Evolutionary conservation across 2,797 vertebrate species (phyloP), one percentile per base, ranked within the genome.

Genomic region (Sebastes matsubarae): DNA sequence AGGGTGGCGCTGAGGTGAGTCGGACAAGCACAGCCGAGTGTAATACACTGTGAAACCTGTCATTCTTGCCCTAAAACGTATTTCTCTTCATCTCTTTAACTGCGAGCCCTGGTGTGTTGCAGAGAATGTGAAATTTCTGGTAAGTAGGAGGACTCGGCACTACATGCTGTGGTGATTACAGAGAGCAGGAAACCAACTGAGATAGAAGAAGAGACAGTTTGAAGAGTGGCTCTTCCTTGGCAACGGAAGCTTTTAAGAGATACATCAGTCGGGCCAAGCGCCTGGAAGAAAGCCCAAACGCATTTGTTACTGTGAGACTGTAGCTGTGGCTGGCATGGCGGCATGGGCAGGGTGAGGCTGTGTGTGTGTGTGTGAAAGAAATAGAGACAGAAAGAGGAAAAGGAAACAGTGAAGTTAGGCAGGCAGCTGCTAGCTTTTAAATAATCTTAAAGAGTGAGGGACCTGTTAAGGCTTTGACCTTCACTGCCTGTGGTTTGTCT

Each of bases 231-330:
- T 90, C 80, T 86, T 89, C 66, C 85, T 88, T 88, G 81, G 87
- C 82, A 92, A 90, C 85, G 65, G 76, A 93, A 89, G 87, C 89
- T 89, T 89, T 94, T 93, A 88, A 89, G 89, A 91, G 89, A 82
- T 82, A 58, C 88, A 88, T 89, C 64, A 76, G 72, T 84, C 59
- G 64, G 58, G 72, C 82, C 72, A 68, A 86, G 86, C 27, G 70
- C 76, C 81, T 91, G 89, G 87, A 92, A 80, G 80, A 80, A 79
- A 80, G 85, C 81, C 87, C 86, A 88, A 86, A 75, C 14, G 1
- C 78, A 82, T 90, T 87, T 87, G 87, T 93, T 89, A 78, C 87
- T 72, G 46, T 83, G 74, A 57, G 75, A 79, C 86, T 88, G 69
- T 79, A 79, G 89, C 89, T 90, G 78, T 78, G 77, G 89, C 86